These are phyloP conservation scores for Rhabdomys pumilio DNA, from an alignment of 2,797 vertebrate species.

Conservation along the genomic window DNA sequence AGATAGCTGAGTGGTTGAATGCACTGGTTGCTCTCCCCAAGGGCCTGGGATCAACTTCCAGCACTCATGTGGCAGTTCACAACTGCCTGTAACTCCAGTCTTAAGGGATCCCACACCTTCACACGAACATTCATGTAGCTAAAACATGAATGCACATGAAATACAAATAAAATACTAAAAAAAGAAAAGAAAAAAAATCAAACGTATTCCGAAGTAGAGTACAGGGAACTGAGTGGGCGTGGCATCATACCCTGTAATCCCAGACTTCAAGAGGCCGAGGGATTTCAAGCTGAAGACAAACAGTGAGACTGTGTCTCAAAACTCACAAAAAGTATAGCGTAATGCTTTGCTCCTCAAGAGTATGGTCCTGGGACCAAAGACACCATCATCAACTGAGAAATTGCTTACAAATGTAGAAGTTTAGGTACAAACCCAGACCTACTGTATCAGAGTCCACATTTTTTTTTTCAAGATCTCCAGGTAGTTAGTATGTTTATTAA, in stretches of 20 bases:
- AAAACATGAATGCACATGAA: background rate
- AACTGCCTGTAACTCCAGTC: background rate
- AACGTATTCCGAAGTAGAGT: background rate
- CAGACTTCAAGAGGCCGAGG: background rate
- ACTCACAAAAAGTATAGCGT: background rate
- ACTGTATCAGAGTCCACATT: slow-evolving; percentile 56
- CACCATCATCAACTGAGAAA: slow-evolving; percentile 36
- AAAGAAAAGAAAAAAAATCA: background rate
- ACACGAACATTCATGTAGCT: background rate
- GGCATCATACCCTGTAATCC: background rate
- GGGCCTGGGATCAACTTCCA: background rate
- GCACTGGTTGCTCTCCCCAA: background rate
- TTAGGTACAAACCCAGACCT: slow-evolving; percentile 17
- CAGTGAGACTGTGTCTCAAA: background rate
- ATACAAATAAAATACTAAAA: background rate
- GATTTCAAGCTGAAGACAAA: background rate
- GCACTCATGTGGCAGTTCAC: background rate
- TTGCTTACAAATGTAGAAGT: slow-evolving; percentile 45
- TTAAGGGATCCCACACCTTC: background rate
- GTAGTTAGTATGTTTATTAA: slow-evolving; percentile 46
- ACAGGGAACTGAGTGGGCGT: background rate
- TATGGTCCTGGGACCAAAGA: background rate
- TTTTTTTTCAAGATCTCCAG: slow-evolving; percentile 26
- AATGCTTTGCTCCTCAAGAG: slow-evolving; percentile 28
- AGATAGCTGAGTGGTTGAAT: background rate